Evolutionary conservation across 2,797 vertebrate species (phyloP), one percentile per base, ranked within the genome.

Genomic region (Sus cebifrons): DNA sequence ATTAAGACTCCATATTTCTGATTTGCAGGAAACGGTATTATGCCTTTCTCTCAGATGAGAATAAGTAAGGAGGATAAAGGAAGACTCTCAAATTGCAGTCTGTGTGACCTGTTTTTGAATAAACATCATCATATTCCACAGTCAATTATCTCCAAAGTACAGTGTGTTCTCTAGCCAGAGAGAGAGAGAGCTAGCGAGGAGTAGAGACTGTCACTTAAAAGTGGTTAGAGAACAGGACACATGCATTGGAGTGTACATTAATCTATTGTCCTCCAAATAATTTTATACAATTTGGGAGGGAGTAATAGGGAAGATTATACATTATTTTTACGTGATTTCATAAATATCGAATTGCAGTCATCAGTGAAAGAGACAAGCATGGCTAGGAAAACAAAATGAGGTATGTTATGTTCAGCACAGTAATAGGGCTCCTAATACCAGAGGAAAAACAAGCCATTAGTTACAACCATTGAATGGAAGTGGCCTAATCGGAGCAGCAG

Each of bases 111-210:
- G 98, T 98, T 99, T 99, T 98, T 98, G 97, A 98, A 98, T 98
- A 98, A 99, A 98, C 98, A 98, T 95, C 97, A 88, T 98, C 98
- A 97, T 98, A 98, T 98, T 98, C 98, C 98, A 97, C 97, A 98
- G 98, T 98, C 98, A 98, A 97, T 99, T 99, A 99, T 99, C 98
- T 98, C 98, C 97, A 98, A 98, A 98, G 99, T 98, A 99, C 99
- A 98, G 94, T 98, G 97, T 98, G 99, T 99, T 98, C 98, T 97
- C 93, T 95, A 98, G 98, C 98, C 98, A 98, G 98, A 98, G 98
- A 96, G 60, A 90, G 49, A n/a, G 20, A 5, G 52, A 40, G 7
- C 1, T 13, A 20, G 36, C 0, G 16, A 44, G 71, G 44, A 60
- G 62, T 52, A 98, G 97, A 92, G 97, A 95, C 96, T 98, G 96